phyloP scores from a whole-genome alignment of 2,888 invertebrate genomes.

The Leucophenga montana region DNA sequence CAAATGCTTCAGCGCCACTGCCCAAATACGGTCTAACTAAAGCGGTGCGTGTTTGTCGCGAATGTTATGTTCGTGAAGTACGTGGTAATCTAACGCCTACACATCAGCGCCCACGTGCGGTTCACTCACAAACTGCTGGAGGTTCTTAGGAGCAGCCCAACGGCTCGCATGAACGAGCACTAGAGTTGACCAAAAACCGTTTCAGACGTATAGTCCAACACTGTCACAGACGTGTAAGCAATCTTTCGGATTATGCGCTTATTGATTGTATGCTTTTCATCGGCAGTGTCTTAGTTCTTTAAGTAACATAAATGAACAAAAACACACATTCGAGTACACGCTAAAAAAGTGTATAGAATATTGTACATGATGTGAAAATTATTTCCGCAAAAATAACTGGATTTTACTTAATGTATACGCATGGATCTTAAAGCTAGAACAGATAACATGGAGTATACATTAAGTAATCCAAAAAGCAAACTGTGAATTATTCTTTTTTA shows the following conservation, averaged over 20 bases:
- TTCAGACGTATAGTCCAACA: conserved; percentile 12
- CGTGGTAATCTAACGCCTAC: conserved; percentile 35
- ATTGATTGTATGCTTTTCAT: background rate
- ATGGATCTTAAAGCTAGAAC: conserved; percentile 34
- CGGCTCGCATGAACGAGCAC: conserved; percentile 46
- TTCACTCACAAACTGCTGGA: conserved; percentile 51
- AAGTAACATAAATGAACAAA: background rate
- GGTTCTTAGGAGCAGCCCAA: conserved; percentile 61
- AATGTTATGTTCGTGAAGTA: conserved; percentile 68
- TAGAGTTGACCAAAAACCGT: conserved; percentile 14
- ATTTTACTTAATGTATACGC: too few species aligned
- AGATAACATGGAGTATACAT: conserved; percentile 13
- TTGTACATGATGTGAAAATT: background rate
- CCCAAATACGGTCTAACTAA: conserved; percentile 93
- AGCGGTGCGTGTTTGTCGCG: conserved; percentile 92
- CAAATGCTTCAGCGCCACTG: conserved; percentile 91
- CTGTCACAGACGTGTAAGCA: background rate
- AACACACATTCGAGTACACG: background rate
- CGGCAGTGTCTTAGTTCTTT: conserved; percentile 14
- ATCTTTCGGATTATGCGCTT: background rate
- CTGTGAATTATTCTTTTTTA: conserved; percentile 50
- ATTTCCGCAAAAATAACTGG: background rate
- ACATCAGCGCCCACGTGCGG: conserved; percentile 28
- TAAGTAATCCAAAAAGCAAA: conserved; percentile 52
- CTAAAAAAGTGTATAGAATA: conserved; percentile 1